Percentiles rank a stretch among this genome's conserved stretches.
Conservation (phyloP, 1,140 invertebrate genomes). For the Rhyzopertha dominica region DNA sequence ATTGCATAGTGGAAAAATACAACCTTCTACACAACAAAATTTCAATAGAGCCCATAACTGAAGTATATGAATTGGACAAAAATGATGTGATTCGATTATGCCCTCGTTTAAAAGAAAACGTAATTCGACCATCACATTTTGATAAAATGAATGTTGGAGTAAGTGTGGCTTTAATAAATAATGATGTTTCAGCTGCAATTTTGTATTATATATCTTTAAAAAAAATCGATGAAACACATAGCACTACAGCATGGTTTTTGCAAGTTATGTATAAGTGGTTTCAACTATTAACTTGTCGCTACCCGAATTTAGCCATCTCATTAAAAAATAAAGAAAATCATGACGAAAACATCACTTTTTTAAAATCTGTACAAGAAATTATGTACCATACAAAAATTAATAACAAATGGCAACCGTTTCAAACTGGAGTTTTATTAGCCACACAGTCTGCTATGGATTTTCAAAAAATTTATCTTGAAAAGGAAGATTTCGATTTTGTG, state of each 20-base stretch:
- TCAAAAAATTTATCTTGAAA: not conserved
- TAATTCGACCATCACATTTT: conserved; percentile 10
- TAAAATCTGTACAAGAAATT: too few species aligned
- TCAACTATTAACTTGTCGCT: conserved; percentile 6
- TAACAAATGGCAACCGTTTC: too few species aligned
- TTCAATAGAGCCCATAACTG: not conserved
- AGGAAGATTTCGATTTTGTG: conserved; percentile 2
- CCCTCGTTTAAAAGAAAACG: conserved; percentile 7
- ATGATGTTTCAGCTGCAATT: conserved; percentile 9
- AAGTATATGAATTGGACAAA: conserved; percentile 3
- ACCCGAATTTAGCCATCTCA: conserved; percentile 4
- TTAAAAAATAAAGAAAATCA: not conserved
- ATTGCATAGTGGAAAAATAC: conserved; percentile 8
- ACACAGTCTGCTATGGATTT: not conserved
- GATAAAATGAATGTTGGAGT: conserved; percentile 10
- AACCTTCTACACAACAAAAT: not conserved
- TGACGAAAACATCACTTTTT: too few species aligned
- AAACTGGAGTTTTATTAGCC: too few species aligned
- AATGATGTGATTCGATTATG: not conserved
- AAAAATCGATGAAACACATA: conserved; percentile 1
- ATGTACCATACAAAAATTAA: too few species aligned
- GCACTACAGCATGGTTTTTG: conserved; percentile 10
- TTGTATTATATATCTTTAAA: conserved; percentile 3
- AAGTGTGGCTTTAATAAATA: conserved; percentile 6
- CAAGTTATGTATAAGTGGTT: conserved; percentile 8